Conservation (phyloP, 2,113 vertebrate genomes). For the Hypocryptadius cinnamomeus region DNA sequence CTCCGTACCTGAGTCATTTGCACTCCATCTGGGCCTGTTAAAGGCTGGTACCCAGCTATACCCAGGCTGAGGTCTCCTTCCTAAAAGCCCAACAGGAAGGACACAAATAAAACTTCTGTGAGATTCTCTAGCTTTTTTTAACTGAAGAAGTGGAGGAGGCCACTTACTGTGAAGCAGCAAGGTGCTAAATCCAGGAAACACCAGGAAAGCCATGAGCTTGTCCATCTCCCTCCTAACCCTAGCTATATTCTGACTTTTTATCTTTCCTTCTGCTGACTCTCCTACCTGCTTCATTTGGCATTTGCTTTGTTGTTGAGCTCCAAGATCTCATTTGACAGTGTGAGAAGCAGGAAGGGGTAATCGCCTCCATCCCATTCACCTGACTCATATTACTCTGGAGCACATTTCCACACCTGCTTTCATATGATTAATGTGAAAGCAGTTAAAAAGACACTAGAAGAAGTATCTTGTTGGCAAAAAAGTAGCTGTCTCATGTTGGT, state of each 20-base stretch:
- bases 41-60: neutral
- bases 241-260: neutral
- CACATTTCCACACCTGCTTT: neutral
- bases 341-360: neutral
- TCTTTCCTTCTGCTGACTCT: neutral
- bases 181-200: neutral
- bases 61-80: neutral
- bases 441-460: neutral
- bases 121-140: neutral
- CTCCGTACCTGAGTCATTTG: neutral
- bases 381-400: neutral
- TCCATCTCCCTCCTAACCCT: neutral
- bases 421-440: neutral
- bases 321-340: neutral
- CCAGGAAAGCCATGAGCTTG: fast-evolving
- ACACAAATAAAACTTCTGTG: neutral
- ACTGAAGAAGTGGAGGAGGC: neutral
- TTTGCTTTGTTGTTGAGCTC: neutral
- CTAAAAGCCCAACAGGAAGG: neutral
- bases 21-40: neutral
- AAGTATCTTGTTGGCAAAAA: neutral
- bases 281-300: neutral
- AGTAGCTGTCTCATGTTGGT: fast-evolving
- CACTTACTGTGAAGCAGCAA: neutral
- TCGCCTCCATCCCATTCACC: neutral